phyloP scores from a whole-genome alignment of 2,888 invertebrate genomes.

The Oxytorus armatus region DNA sequence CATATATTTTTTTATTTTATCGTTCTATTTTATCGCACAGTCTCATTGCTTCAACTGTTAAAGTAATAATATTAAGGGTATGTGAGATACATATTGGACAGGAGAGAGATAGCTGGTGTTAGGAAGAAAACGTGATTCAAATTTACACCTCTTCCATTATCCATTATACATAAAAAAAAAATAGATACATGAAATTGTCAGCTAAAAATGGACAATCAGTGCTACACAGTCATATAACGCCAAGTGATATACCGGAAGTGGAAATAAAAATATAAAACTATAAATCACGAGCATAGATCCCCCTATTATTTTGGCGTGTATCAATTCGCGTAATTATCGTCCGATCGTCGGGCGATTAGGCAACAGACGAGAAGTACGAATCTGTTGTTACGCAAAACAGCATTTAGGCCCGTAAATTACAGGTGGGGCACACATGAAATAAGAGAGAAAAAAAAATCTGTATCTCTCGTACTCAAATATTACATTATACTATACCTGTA shows the following conservation, averaged over 20 bases:
- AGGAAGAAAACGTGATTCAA: no score
- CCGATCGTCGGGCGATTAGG: neutral
- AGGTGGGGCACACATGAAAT: neutral
- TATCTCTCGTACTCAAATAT: neutral
- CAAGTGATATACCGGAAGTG: constrained; percentile 11
- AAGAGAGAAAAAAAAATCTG: neutral
- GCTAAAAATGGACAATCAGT: neutral
- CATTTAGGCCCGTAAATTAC: neutral
- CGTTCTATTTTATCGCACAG: no score
- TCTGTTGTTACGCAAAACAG: constrained; percentile 41
- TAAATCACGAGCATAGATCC: neutral
- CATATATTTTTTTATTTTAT: no score
- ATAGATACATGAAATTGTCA: neutral
- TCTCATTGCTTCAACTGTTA: no score
- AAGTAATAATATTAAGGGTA: no score
- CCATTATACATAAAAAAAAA: neutral
- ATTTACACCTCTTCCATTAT: no score
- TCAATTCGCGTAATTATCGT: constrained; percentile 17
- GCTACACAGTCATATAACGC: neutral
- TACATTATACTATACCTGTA: neutral
- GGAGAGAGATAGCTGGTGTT: no score
- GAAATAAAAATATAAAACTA: constrained; percentile 18
- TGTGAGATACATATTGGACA: no score
- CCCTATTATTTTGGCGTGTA: constrained; percentile 5
- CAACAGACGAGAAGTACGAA: neutral